Percentiles rank a stretch among this genome's conserved stretches.
Evolutionary conservation across 2,888 invertebrate species (phyloP).

Genomic region (Liodrosophila aerea): DNA sequence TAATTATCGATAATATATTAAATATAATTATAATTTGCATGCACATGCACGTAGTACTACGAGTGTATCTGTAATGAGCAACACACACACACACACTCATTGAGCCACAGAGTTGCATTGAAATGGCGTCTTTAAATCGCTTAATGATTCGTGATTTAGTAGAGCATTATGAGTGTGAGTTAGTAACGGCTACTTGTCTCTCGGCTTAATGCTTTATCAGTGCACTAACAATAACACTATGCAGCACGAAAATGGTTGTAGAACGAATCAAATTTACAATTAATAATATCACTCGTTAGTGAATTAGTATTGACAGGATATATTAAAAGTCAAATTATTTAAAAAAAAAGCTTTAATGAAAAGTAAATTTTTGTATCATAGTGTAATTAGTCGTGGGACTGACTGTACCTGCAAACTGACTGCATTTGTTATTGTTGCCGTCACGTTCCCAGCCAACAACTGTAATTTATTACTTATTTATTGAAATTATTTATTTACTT

Average conservation of each 20-base stretch:
- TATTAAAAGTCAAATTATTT: no score
- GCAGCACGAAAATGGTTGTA: no score
- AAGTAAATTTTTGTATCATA: no score
- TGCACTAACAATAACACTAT: no score
- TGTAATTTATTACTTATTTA: constrained; percentile 66
- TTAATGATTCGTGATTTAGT: constrained; percentile 60
- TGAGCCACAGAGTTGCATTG: constrained; percentile 38
- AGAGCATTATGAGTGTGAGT: constrained; percentile 36
- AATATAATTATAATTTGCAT: constrained; percentile 61
- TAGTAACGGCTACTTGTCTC: not conserved
- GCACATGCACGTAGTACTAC: constrained; percentile 33
- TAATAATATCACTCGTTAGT: no score
- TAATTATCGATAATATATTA: constrained; percentile 50
- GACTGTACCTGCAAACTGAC: constrained; percentile 37
- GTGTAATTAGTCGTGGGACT: not conserved
- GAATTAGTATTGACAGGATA: no score
- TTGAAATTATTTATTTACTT: constrained; percentile 74
- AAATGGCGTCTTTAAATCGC: constrained; percentile 63
- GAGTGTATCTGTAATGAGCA: constrained; percentile 51
- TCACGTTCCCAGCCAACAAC: constrained; percentile 15
- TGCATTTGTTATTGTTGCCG: constrained; percentile 18
- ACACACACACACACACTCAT: constrained; percentile 22
- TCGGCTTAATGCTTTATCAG: no score
- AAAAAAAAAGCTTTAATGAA: no score
- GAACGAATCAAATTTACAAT: no score